Percentiles rank a stretch among this genome's conserved stretches.
These are phyloP conservation scores for Cynaeus angustus DNA, from an alignment of 2,888 invertebrate species.

Conservation along the genomic window DNA sequence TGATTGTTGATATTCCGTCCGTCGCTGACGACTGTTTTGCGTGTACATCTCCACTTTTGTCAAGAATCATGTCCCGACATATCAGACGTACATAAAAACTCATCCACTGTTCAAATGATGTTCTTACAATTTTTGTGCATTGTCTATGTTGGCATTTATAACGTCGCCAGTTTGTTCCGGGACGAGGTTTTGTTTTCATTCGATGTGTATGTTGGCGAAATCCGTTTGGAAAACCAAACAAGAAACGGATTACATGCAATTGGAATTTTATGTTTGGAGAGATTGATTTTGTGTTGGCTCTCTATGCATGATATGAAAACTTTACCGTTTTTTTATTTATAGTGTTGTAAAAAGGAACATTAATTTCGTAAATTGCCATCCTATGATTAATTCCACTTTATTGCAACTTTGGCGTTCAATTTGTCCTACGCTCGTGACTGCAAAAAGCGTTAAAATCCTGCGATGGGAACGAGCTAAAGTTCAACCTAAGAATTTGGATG, in stretches of 20 bases:
- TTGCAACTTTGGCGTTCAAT: slow-evolving; percentile 22
- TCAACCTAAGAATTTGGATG: too few species aligned
- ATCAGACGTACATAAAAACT: slow-evolving; percentile 36
- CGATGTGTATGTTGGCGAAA: slow-evolving; percentile 35
- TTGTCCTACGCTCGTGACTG: slow-evolving; percentile 18
- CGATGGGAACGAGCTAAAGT: slow-evolving; percentile 20
- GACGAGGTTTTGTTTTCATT: slow-evolving; percentile 33
- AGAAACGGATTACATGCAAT: slow-evolving; percentile 40
- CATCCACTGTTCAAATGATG: slow-evolving; percentile 38
- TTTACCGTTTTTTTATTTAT: slow-evolving; percentile 24
- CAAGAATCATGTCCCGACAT: slow-evolving; percentile 32
- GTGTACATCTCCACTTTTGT: slow-evolving; percentile 41
- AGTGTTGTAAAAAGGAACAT: slow-evolving; percentile 20
- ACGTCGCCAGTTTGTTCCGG: slow-evolving; percentile 33
- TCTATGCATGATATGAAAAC: slow-evolving; percentile 34
- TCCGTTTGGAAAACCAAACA: slow-evolving; percentile 41
- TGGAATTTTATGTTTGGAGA: slow-evolving; percentile 35
- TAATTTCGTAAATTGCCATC: slow-evolving; percentile 26
- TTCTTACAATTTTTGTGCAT: slow-evolving; percentile 37
- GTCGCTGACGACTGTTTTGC: slow-evolving; percentile 44
- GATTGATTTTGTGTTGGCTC: slow-evolving; percentile 32
- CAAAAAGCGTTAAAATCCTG: slow-evolving; percentile 26
- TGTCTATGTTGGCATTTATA: slow-evolving; percentile 41
- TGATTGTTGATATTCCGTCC: slow-evolving; percentile 45
- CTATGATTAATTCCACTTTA: slow-evolving; percentile 32